Evolutionary conservation across 2,113 vertebrate genomes (phyloP).

Genomic region (Myotis brandtii): DNA sequence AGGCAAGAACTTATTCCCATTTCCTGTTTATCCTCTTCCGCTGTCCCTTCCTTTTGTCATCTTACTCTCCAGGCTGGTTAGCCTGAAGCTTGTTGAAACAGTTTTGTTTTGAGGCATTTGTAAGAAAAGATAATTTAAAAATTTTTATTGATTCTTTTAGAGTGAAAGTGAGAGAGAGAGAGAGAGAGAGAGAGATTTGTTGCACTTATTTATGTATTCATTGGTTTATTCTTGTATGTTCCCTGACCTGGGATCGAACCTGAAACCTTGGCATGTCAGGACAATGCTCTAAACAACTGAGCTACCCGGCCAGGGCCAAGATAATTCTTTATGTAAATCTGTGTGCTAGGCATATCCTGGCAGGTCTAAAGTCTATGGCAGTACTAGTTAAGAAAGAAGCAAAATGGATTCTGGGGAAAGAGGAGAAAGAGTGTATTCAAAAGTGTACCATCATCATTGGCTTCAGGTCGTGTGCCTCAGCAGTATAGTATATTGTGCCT

Average conservation of each 20-base stretch:
- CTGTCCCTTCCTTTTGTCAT: background rate
- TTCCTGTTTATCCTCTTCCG: background rate
- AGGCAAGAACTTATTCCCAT: background rate
- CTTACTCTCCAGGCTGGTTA: background rate
- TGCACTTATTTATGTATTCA: background rate
- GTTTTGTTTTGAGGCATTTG: conserved; percentile 14
- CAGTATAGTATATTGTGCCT: background rate
- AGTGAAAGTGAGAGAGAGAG: too few relatives aligned
- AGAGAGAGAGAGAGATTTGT: background rate
- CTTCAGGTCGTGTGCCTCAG: background rate
- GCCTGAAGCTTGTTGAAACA: background rate
- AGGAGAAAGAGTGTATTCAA: background rate
- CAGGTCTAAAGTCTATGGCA: background rate
- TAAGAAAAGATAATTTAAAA: background rate
- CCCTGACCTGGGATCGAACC: background rate
- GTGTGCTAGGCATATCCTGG: background rate
- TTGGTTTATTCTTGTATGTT: background rate
- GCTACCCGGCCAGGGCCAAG: background rate
- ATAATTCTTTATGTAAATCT: conserved; percentile 1
- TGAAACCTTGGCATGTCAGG: background rate
- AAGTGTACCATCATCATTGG: background rate
- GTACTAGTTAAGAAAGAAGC: conserved; percentile 21
- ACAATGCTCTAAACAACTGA: background rate
- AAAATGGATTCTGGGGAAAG: background rate
- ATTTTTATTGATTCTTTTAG: background rate